Conservation (phyloP, 1,140 invertebrate species). For the Drosophila bocki region DNA sequence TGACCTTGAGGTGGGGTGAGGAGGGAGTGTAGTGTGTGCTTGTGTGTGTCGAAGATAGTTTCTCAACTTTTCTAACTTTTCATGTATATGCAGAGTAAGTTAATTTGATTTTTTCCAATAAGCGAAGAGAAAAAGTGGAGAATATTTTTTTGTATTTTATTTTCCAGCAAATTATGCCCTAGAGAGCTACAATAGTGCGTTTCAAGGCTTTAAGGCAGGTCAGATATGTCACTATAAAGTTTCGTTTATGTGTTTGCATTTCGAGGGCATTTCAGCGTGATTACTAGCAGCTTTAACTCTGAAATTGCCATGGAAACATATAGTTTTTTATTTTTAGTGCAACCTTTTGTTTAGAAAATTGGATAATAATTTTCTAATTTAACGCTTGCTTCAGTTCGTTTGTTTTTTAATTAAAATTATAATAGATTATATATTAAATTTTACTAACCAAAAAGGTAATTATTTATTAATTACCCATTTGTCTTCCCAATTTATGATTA, state of each 20-base stretch:
- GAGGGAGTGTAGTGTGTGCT: not conserved
- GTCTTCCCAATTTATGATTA: not conserved
- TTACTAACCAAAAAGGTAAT: not conserved
- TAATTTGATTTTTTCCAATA: constrained; percentile 57
- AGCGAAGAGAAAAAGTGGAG: not conserved
- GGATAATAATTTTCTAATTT: not conserved
- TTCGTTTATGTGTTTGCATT: not conserved
- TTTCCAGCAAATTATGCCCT: constrained; percentile 6
- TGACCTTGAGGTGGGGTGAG: constrained; percentile 34
- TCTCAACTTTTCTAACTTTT: constrained; percentile 37
- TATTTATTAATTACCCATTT: not conserved
- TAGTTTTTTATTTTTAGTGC: no score
- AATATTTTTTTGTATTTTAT: constrained; percentile 17
- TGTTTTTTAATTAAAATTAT: not conserved
- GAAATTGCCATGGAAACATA: no score
- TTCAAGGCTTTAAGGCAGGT: constrained; percentile 3
- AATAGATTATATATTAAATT: not conserved
- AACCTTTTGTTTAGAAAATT: not conserved
- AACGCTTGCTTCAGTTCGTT: no score
- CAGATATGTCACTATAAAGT: not conserved
- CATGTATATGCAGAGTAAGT: constrained; percentile 43
- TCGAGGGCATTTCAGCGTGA: not conserved
- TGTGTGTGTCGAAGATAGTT: constrained; percentile 35
- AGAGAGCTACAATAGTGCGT: constrained; percentile 14
- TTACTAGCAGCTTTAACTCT: not conserved